A percentile compares a stretch with the other conserved stretches of the same genome.
Conservation (phyloP, 2,888 invertebrate species). For the Platycheirus rosarum region DNA sequence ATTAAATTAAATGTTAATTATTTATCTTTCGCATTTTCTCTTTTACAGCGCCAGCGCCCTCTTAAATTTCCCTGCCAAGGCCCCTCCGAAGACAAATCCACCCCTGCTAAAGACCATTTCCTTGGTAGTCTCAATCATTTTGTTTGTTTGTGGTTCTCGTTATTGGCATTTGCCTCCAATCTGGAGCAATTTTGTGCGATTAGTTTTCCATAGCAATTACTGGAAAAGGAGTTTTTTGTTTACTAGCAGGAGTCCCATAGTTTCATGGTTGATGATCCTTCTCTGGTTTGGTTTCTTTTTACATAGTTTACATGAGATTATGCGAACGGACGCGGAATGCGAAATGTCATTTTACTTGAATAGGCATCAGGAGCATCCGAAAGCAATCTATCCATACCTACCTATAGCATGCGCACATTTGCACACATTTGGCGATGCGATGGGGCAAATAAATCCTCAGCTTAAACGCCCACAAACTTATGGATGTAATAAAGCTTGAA, state of each 20-base stretch:
- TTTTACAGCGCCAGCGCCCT: not conserved
- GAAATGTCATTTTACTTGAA: conserved; percentile 53
- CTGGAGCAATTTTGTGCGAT: conserved; percentile 73
- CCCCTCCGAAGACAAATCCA: not conserved
- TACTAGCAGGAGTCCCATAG: not conserved
- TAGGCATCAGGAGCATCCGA: conserved; percentile 36
- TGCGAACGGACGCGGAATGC: conserved; percentile 40
- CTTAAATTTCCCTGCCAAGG: not conserved
- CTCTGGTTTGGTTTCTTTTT: not conserved
- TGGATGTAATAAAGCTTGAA: conserved; percentile 66
- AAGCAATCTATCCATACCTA: conserved; percentile 42
- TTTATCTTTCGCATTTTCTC: no score
- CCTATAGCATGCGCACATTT: conserved; percentile 22
- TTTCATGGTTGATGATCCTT: not conserved
- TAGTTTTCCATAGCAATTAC: conserved; percentile 74
- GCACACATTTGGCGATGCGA: conserved; percentile 27
- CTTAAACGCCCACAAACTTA: conserved; percentile 66
- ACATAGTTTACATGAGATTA: conserved; percentile 30
- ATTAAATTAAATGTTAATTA: no score
- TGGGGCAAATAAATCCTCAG: conserved; percentile 54
- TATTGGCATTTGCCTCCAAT: conserved; percentile 72
- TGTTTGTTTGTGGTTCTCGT: conserved; percentile 44
- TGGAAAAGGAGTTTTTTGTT: conserved; percentile 31
- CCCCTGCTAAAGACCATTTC: not conserved
- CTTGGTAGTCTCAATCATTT: conserved; percentile 3